Evolutionary conservation across 2,113 vertebrate species (phyloP).

Genomic region (Crotalus viridis): DNA sequence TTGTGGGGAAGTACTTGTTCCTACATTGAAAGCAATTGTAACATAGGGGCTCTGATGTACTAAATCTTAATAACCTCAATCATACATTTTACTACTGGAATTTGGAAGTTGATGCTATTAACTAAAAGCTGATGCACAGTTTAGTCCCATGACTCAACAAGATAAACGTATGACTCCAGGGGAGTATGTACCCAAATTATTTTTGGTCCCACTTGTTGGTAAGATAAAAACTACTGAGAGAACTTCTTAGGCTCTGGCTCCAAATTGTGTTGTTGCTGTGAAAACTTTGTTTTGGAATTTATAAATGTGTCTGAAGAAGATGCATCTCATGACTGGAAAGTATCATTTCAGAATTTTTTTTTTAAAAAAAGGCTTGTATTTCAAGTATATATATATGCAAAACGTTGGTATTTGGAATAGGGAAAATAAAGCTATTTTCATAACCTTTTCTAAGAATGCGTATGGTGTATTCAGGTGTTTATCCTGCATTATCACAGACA

Average conservation of each 20-base stretch:
- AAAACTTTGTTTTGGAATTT: neutral
- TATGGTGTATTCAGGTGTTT: neutral
- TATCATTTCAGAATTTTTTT: neutral
- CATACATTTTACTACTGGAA: neutral
- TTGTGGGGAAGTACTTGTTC: neutral
- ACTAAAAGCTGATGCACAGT: neutral
- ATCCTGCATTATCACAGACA: neutral
- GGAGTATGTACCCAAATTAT: too few relatives aligned
- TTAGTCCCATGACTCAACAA: neutral
- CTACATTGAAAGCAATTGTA: neutral
- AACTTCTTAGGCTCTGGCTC: neutral
- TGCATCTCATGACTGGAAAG: neutral
- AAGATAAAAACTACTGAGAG: neutral
- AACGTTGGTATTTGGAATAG: neutral
- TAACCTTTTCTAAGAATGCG: neutral
- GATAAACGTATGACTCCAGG: neutral
- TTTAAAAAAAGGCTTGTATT: neutral
- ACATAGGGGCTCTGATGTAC: neutral
- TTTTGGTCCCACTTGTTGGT: neutral
- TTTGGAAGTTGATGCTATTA: neutral
- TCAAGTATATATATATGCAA: neutral
- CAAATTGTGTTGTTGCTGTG: neutral
- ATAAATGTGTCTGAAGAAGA: neutral
- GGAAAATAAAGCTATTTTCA: conserved; percentile 23
- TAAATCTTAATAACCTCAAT: neutral